These are phyloP conservation scores for Barypeithes pellucidus DNA, from an alignment of 2,888 invertebrate species.

Conservation along the genomic window DNA sequence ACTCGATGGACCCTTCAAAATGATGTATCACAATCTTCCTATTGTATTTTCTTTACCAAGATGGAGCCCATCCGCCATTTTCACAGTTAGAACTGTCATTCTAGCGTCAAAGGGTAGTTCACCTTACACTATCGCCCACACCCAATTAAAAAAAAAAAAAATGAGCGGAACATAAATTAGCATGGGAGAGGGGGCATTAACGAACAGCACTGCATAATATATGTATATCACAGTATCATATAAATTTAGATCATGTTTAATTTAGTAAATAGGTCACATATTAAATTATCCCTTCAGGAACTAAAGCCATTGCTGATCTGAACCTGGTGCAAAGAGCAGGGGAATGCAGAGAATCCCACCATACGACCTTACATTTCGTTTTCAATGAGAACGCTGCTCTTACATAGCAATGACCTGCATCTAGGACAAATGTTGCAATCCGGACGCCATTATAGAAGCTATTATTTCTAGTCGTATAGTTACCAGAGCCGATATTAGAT, in stretches of 20 bases:
- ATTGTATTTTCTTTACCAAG: no score
- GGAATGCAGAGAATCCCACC: constrained; percentile 63
- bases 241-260: constrained; percentile 11
- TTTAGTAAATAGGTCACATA: constrained; percentile 14
- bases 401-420: constrained; percentile 71
- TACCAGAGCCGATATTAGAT: constrained; percentile 61
- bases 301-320: constrained; percentile 14
- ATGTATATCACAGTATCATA: constrained; percentile 4
- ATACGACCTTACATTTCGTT: constrained; percentile 70
- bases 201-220: no score
- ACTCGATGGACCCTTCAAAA: no score
- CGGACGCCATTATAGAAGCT: constrained; percentile 63
- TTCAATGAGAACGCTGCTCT: constrained; percentile 70
- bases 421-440: constrained; percentile 71
- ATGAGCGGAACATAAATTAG: no score
- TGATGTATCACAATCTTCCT: no score
- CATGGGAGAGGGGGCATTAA: no score
- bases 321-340: constrained; percentile 36
- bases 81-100: no score
- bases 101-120: no score
- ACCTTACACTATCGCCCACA: no score
- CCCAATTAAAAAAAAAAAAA: no score
- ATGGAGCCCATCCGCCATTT: no score
- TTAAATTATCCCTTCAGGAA: constrained; percentile 21
- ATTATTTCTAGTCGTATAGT: constrained; percentile 59